A percentile compares a stretch with the other conserved stretches of the same genome.
Conservation (phyloP, 2,888 invertebrate genomes). For the Neria commutata region DNA sequence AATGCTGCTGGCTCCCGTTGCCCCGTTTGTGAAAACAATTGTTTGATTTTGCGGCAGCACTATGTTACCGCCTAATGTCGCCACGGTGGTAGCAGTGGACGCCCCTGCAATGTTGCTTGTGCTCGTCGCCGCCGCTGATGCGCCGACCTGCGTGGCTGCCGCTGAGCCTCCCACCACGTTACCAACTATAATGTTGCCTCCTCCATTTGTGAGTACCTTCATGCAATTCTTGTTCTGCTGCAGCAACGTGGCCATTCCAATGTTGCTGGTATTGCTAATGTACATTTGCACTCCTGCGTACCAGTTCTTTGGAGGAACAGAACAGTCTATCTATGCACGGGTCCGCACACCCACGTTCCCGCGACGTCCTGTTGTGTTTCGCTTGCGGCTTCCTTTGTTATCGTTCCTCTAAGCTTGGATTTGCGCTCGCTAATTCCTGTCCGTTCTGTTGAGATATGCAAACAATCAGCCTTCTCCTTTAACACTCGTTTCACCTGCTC, state of each 20-base stretch:
- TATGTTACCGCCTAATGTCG: slow-evolving; percentile 27
- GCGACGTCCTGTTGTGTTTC: slow-evolving; percentile 1
- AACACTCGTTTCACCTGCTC: no score
- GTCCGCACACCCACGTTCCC: no score
- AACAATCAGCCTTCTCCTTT: no score
- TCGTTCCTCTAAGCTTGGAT: no score
- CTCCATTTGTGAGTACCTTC: slow-evolving; percentile 74
- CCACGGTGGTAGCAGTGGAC: background rate
- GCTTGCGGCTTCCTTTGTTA: background rate
- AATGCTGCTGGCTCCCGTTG: slow-evolving; percentile 33
- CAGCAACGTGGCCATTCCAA: slow-evolving; percentile 78
- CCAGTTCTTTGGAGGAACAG: no score
- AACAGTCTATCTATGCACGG: background rate
- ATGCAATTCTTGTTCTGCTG: slow-evolving; percentile 81
- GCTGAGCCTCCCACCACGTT: slow-evolving; percentile 23
- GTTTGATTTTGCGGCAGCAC: slow-evolving; percentile 36
- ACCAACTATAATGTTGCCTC: slow-evolving; percentile 15
- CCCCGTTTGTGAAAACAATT: slow-evolving; percentile 34
- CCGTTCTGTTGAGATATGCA: no score
- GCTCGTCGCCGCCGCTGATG: slow-evolving; percentile 19
- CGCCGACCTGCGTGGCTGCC: slow-evolving; percentile 11
- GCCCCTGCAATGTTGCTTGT: slow-evolving; percentile 10
- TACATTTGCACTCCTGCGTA: no score
- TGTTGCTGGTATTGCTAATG: slow-evolving; percentile 50
- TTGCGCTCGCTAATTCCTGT: no score